A percentile compares a stretch with the other conserved stretches of the same genome.
These are phyloP conservation scores for Spilogale gracilis DNA, from an alignment of 2,113 vertebrate species.

Conservation along the genomic window DNA sequence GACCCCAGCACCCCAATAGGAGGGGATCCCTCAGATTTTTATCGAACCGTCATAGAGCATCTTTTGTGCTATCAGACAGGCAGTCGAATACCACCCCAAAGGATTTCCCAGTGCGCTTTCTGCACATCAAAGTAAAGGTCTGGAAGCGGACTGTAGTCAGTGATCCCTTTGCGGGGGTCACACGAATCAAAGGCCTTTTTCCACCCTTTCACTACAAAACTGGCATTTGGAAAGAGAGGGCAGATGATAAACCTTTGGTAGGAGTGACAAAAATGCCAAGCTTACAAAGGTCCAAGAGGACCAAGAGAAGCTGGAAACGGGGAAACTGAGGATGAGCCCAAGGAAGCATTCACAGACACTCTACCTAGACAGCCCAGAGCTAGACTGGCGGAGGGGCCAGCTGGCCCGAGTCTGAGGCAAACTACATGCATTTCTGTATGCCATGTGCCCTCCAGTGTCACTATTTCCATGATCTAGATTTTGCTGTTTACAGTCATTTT, in stretches of 20 bases:
- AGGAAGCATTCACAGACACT: not conserved
- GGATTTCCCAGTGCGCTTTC: slow-evolving; percentile 65
- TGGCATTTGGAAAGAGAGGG: slow-evolving; percentile 43
- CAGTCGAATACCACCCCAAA: slow-evolving; percentile 53
- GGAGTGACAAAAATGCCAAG: slow-evolving; percentile 61
- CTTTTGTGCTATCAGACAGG: slow-evolving; percentile 73
- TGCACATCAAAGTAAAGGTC: slow-evolving; percentile 76
- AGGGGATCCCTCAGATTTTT: slow-evolving; percentile 68
- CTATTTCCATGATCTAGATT: not conserved
- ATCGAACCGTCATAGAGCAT: slow-evolving; percentile 66
- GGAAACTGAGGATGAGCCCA: not conserved
- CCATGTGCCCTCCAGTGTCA: not conserved
- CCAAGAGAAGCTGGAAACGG: slow-evolving; percentile 28
- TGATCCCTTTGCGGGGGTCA: slow-evolving; percentile 15
- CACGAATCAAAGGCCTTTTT: not conserved
- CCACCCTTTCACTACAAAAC: not conserved
- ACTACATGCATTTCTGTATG: not conserved
- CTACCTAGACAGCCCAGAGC: not conserved
- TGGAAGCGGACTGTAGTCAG: slow-evolving; percentile 27
- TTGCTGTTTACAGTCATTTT: slow-evolving; percentile 31
- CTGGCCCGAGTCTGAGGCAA: not conserved
- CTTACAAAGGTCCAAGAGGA: not conserved
- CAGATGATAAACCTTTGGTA: slow-evolving; percentile 46
- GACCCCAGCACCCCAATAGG: slow-evolving; percentile 61
- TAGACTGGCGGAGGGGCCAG: not conserved